Evolutionary conservation across 2,888 invertebrate genomes (phyloP), one percentile per base, ranked within the genome.

Genomic region (Trachelus troglodyta): DNA sequence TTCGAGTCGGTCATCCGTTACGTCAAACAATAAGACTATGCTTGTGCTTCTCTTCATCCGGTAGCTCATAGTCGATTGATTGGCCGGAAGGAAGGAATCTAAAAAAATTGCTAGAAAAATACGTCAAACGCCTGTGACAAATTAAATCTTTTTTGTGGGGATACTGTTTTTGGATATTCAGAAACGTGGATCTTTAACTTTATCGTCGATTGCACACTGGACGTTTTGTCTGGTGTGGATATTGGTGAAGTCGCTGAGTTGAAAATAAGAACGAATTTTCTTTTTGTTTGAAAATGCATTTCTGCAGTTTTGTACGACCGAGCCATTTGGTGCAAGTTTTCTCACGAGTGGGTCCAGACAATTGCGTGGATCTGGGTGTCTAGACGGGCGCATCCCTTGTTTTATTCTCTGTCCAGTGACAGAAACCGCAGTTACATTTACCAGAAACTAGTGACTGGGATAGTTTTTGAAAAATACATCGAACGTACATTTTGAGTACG

Each of bases 281-380:
- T 71, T 34, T 69, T 78, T 75, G 31, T 34, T 35, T 35, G 76
- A 77, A 77, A 77, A 74, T 76, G 75, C 34, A 75, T 83, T 86
- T 85, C 81, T 81, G 81, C 82, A 80, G 78, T 83, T 79, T n/a
- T 69, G 37, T 77, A 79, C 69, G 77, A 77, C 76, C 76, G 75
- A 69, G 76, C 76, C 77, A 68, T 75, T 77, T 74, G 73, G 76
- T 75, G 23, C 73, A 76, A 78, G 83, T 85, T 85, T 87, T 86
- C 85, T 85, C 87, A 87, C 84, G 86, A 87, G 84, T 83, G 76
- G 75, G 75, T 69, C 86, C 88, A 90, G 89, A 90, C 90, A 89
- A 90, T 90, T 88, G 87, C 86, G 83, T 83, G 85, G 87, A 85
- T 90, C 90, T 90, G 89, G 88, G 79, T 89, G 90, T 90, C 90